These are phyloP conservation scores for Ptiloglossa arizonensis DNA, from an alignment of 1,140 invertebrate species.

Conservation along the genomic window DNA sequence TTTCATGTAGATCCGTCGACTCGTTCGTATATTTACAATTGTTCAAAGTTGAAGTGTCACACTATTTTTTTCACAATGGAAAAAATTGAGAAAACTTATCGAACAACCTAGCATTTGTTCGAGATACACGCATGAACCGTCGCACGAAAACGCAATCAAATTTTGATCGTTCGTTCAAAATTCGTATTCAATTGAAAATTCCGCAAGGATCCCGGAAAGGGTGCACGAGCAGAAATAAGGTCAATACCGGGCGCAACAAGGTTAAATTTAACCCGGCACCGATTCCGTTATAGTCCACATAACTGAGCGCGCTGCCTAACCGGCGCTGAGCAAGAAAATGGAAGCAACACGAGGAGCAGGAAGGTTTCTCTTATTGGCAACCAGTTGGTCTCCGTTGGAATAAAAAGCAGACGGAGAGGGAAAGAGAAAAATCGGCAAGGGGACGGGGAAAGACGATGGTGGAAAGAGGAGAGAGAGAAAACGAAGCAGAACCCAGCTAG, in stretches of 20 bases:
- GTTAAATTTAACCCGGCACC: conserved; percentile 63
- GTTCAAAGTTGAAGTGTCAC: too few species aligned
- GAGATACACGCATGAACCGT: too few species aligned
- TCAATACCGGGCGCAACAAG: conserved; percentile 46
- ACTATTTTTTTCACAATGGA: too few species aligned
- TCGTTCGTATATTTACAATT: too few species aligned
- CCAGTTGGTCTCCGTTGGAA: conserved; percentile 37
- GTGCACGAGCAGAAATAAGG: conserved; percentile 35
- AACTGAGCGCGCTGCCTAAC: conserved; percentile 48
- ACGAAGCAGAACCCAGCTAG: conserved; percentile 52
- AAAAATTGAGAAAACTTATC: too few species aligned
- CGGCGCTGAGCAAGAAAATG: conserved; percentile 55
- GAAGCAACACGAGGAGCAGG: conserved; percentile 32
- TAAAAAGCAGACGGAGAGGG: conserved; percentile 6
- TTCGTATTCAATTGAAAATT: conserved; percentile 42
- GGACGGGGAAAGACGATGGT: conserved; percentile 45
- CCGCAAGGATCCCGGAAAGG: conserved; percentile 33
- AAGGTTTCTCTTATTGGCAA: conserved; percentile 59
- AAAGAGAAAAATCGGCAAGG: conserved; percentile 37
- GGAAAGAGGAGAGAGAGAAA: conserved; percentile 1
- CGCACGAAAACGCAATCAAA: too few species aligned
- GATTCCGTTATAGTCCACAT: conserved; percentile 65
- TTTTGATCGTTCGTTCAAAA: too few species aligned
- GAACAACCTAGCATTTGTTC: too few species aligned
- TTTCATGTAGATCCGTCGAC: too few species aligned